Evolutionary conservation across 2,113 vertebrate species (phyloP), one percentile per base, ranked within the genome.

Genomic region (Patagioenas fasciata): DNA sequence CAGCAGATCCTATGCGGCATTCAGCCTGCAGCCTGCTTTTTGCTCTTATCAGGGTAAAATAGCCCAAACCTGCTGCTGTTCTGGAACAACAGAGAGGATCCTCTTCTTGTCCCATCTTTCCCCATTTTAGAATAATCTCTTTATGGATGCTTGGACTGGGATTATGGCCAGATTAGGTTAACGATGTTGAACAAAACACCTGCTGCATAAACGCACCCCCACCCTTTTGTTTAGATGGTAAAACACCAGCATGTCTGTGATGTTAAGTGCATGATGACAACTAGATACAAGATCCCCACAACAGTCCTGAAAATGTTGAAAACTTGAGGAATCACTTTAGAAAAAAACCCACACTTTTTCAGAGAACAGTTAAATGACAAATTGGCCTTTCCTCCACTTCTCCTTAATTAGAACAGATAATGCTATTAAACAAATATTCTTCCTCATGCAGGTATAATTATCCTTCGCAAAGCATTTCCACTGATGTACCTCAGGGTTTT

Each of bases 381-480:
- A 88, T 74, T 58, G 54, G 44, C 34, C 56, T 57, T 92, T 85
- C 74, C 15, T 95, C 78, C 81, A 19, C 47, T 90, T 75, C 78
- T 86, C 74, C 80, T 87, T 97, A 96, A 97, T 93, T 93, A 95
- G 95, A 64, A 72, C 53, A 67, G 73, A 96, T 85, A 96, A 93
- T 90, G 91, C 80, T 79, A 96, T 97, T 96, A 96, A 96, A 95
- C 65, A 89, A n/a, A 91, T 85, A 81, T 89, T 87, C 87, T 82
- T 94, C 60, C 64, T 84, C 1, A 0, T 91, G 88, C 93, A 91
- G 96, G 94, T 95, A 88, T 89, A 97, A 96, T 97, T 97, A 96
- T 94, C 94, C 85, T 83, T 96, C 97, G 95, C 89, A 94, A 95
- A 96, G 89, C 62, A 66, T 94, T 95, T 80, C 73, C 69, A 92